A percentile compares a stretch with the other conserved stretches of the same genome.
phyloP scores from a whole-genome alignment of 2,113 vertebrate genomes.

The Tetrao urogallus region DNA sequence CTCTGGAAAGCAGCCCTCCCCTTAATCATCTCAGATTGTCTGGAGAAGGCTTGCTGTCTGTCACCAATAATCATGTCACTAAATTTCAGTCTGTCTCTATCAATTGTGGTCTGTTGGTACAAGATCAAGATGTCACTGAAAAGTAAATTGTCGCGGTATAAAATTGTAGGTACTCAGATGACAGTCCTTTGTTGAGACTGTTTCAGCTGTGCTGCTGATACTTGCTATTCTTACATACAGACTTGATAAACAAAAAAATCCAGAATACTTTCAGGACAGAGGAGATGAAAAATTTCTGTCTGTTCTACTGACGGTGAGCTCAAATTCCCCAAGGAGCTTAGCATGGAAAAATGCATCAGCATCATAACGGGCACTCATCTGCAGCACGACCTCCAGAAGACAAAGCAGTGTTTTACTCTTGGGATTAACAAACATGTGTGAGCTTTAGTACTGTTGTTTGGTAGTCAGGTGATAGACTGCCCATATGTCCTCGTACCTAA shows the following conservation, averaged over 20 bases:
- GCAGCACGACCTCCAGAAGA: background rate
- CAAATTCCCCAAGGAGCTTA: background rate
- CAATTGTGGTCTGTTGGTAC: background rate
- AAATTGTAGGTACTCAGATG: background rate
- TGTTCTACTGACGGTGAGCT: background rate
- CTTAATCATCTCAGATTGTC: background rate
- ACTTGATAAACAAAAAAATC: background rate
- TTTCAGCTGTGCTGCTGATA: background rate
- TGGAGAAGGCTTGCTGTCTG: background rate
- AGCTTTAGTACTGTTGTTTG: slow-evolving; percentile 53
- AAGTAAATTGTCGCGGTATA: background rate
- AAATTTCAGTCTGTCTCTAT: background rate
- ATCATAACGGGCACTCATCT: slow-evolving; percentile 24
- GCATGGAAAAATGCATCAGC: slow-evolving; percentile 49
- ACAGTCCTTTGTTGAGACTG: background rate
- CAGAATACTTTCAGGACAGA: background rate
- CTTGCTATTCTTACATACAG: background rate
- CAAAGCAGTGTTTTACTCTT: slow-evolving; percentile 61
- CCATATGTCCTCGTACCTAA: slow-evolving; percentile 66
- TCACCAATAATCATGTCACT: background rate
- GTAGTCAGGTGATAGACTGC: slow-evolving; percentile 71
- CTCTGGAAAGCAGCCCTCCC: background rate
- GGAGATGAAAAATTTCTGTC: background rate
- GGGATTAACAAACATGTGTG: slow-evolving; percentile 62
- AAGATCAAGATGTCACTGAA: background rate